Conservation (phyloP, 2,888 invertebrate species). For the Copidosoma aretas region DNA sequence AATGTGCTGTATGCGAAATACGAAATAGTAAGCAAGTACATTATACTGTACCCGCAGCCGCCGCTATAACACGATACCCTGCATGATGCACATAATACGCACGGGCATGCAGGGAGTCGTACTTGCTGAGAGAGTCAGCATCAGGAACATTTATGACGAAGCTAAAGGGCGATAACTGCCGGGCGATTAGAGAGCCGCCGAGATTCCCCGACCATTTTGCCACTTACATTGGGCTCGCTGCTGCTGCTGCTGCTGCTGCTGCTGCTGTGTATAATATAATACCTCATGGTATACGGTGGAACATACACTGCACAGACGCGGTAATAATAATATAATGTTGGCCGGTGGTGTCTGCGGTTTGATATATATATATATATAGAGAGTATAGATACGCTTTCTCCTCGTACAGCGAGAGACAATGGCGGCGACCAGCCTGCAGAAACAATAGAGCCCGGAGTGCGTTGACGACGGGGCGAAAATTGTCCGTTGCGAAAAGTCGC, state of each 20-base stretch:
- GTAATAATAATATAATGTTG: too few relatives aligned
- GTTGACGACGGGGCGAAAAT: slow-evolving; percentile 1
- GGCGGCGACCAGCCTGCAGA: too few relatives aligned
- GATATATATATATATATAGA: neutral
- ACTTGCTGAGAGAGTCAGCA: neutral
- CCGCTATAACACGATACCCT: too few relatives aligned
- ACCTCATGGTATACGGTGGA: too few relatives aligned
- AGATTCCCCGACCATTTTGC: neutral
- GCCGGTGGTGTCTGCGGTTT: neutral
- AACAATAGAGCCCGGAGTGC: neutral
- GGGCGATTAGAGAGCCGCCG: neutral
- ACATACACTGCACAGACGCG: too few relatives aligned
- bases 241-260: neutral
- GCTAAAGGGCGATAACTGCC: neutral
- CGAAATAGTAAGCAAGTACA: too few relatives aligned
- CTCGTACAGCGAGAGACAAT: neutral
- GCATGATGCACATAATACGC: too few relatives aligned
- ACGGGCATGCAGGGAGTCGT: too few relatives aligned
- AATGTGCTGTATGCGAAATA: too few relatives aligned
- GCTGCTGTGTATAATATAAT: neutral
- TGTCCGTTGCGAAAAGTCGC: neutral
- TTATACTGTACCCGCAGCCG: too few relatives aligned
- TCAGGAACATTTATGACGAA: neutral
- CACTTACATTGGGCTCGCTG: neutral
- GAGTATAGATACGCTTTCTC: neutral